Evolutionary conservation across 2,797 vertebrate genomes (phyloP).

Genomic region (Chelon labrosus): DNA sequence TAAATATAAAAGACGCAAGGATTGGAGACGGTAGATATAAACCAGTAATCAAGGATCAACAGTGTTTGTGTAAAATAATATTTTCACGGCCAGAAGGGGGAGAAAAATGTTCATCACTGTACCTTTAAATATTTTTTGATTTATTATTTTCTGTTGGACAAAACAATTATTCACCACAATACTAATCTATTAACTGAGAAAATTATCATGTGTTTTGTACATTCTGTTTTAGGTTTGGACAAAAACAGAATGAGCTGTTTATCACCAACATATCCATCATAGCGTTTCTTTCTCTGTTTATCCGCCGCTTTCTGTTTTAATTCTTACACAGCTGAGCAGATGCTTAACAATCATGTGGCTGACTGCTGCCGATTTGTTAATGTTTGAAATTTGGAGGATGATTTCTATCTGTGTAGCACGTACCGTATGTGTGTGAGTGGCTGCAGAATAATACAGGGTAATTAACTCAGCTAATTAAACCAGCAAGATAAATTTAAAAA

Average conservation of each 20-base stretch:
- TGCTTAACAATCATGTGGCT: constrained; percentile 48
- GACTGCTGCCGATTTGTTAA: constrained; percentile 46
- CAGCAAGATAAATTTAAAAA: constrained; percentile 48
- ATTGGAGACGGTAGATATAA: too few species aligned
- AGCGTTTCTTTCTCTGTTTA: background rate
- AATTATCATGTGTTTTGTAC: background rate
- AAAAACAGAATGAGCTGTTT: background rate
- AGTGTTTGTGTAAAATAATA: too few species aligned
- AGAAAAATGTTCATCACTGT: too few species aligned
- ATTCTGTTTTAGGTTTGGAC: background rate
- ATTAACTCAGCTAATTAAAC: constrained; percentile 69
- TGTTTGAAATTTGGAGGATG: constrained; percentile 33
- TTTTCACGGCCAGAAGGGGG: too few species aligned
- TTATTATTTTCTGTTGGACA: too few species aligned
- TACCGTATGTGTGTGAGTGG: background rate
- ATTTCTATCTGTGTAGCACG: constrained; percentile 43
- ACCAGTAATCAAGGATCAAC: too few species aligned
- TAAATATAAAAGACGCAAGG: too few species aligned
- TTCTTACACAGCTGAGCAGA: constrained; percentile 10
- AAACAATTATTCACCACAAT: too few species aligned
- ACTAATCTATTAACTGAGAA: too few species aligned
- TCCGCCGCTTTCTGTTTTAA: constrained; percentile 5
- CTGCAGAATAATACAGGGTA: constrained; percentile 17
- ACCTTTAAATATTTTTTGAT: too few species aligned
- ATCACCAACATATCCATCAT: background rate